Conservation (phyloP, 2,113 vertebrate species). For the Toxotes chatareus region DNA sequence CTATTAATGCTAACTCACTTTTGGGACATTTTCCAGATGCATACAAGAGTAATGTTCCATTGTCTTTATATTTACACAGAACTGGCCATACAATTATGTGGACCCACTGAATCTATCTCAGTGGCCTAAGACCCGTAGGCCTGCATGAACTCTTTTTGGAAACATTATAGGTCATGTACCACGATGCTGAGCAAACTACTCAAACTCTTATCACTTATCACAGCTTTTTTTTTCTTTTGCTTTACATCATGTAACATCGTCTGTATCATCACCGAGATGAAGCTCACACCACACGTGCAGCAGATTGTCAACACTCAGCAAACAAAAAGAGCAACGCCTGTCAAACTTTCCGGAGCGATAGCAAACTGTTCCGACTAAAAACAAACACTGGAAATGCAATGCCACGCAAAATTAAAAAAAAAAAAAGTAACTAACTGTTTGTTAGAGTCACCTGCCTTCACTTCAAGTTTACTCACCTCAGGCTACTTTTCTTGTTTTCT, state of each 20-base stretch:
- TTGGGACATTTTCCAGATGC: too few species aligned
- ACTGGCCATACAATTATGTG: neutral
- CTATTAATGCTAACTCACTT: too few species aligned
- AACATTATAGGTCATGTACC: too few species aligned
- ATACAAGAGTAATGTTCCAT: neutral
- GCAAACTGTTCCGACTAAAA: neutral
- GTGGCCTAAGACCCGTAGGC: neutral
- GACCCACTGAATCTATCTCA: too few species aligned
- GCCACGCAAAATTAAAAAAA: too few species aligned
- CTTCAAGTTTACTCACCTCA: conserved; percentile 46
- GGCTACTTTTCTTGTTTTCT: neutral
- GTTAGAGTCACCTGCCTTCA: neutral
- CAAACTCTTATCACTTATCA: neutral
- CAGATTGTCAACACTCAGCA: conserved; percentile 30
- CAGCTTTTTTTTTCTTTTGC: too few species aligned
- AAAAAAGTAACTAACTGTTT: neutral
- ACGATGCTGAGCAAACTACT: too few species aligned
- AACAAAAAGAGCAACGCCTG: conserved; percentile 6
- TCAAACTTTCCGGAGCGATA: conserved; percentile 4
- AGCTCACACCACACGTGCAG: neutral
- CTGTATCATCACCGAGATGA: too few species aligned
- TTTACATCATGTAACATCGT: too few species aligned
- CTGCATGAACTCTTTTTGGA: neutral
- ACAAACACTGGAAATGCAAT: neutral
- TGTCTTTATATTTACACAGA: neutral